These are phyloP conservation scores for Proales similis DNA, from an alignment of 1,140 invertebrate genomes.

Conservation along the genomic window DNA sequence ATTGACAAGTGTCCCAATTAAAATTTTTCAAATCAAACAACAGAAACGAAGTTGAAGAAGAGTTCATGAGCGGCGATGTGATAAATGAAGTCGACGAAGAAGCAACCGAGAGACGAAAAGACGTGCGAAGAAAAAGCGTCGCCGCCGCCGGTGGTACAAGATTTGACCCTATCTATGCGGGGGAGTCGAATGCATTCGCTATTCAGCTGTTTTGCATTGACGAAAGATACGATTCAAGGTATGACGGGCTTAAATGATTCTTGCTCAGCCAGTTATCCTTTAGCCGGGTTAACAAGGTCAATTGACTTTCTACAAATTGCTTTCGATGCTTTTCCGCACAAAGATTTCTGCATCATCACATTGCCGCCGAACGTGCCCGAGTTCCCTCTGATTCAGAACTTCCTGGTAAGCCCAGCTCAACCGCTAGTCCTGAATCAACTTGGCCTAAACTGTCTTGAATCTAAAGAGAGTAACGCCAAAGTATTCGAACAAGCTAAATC, in stretches of 20 bases:
- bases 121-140: neutral
- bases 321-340: slow-evolving; percentile 62
- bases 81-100: neutral
- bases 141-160: too few relatives aligned
- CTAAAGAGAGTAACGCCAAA: slow-evolving; percentile 57
- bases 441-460: neutral
- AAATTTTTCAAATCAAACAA: neutral
- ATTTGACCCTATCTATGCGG: slow-evolving; percentile 44
- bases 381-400: slow-evolving; percentile 60
- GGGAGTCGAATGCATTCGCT: slow-evolving; percentile 56
- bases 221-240: slow-evolving; percentile 57
- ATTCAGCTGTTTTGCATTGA: slow-evolving; percentile 63
- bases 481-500: slow-evolving; percentile 55
- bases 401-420: slow-evolving; percentile 55
- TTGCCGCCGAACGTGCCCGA: slow-evolving; percentile 59
- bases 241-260: slow-evolving; percentile 6
- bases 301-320: slow-evolving; percentile 60
- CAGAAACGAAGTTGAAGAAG: neutral
- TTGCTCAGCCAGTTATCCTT: neutral
- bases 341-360: slow-evolving; percentile 62
- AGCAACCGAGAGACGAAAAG: neutral
- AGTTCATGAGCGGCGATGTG: neutral
- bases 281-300: slow-evolving; percentile 46
- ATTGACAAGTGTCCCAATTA: neutral
- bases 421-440: neutral